Conservation (phyloP, 2,888 invertebrate genomes). For the Chirona hameri region DNA sequence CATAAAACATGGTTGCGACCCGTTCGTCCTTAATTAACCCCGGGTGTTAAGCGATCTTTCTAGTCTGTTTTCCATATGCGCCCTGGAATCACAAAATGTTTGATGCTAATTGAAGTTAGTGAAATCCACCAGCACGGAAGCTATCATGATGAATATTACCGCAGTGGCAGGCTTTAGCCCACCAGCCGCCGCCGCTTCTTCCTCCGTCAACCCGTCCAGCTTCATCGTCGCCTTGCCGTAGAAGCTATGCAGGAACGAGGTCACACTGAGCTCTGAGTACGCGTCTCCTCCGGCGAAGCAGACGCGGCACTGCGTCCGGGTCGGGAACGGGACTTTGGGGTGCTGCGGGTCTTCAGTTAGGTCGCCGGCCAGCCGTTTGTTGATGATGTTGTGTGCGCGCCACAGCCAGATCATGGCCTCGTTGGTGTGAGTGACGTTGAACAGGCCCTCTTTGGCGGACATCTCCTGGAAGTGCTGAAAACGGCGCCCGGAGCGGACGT, state of each 20-base stretch:
- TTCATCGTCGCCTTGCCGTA: background rate
- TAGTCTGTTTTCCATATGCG: no score
- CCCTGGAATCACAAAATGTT: no score
- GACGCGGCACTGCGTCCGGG: constrained; percentile 60
- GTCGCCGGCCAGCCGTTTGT: constrained; percentile 79
- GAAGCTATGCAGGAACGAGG: background rate
- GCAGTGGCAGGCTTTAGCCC: no score
- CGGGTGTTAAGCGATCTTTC: no score
- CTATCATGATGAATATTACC: no score
- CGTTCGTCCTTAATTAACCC: no score
- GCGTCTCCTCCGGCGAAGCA: constrained; percentile 53
- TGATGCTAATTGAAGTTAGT: no score
- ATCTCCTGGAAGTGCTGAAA: constrained; percentile 77
- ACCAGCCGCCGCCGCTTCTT: background rate
- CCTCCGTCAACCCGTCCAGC: background rate
- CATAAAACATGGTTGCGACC: no score
- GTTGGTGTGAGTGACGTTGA: constrained; percentile 65
- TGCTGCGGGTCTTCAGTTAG: constrained; percentile 81
- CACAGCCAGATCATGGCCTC: constrained; percentile 87
- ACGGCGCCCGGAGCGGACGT: no score
- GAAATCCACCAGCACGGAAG: no score
- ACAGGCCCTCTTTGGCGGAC: constrained; percentile 66
- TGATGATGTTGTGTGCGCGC: constrained; percentile 90
- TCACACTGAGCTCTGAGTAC: background rate
- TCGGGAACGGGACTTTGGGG: constrained; percentile 87